A percentile compares a stretch with the other conserved stretches of the same genome.
Conservation (phyloP, 2,888 invertebrate genomes). For the Lutraria lutraria region DNA sequence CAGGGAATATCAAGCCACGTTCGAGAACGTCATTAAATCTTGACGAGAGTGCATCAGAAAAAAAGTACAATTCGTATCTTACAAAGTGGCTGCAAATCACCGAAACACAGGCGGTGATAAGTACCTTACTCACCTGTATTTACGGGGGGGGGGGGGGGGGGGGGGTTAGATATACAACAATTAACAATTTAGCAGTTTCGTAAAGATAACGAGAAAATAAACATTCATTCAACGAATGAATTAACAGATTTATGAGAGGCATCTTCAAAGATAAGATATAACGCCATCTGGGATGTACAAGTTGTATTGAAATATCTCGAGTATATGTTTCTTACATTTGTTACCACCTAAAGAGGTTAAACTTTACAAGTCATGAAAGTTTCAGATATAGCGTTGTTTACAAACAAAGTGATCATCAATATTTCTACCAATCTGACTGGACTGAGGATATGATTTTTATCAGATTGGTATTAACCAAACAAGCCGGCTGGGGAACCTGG, state of each 20-base stretch:
- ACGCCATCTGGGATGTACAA: conserved; percentile 27
- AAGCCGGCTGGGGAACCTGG: too few species aligned
- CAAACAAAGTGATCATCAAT: neutral
- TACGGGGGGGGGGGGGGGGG: too few species aligned
- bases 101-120: too few species aligned
- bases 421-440: neutral
- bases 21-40: too few species aligned
- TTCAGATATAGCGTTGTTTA: neutral
- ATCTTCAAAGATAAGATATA: neutral
- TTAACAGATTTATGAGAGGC: conserved; percentile 28
- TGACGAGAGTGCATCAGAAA: too few species aligned
- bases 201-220: neutral
- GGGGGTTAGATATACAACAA: too few species aligned
- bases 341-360: conserved; percentile 16
- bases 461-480: too few species aligned
- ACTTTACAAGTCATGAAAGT: conserved; percentile 24
- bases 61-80: too few species aligned
- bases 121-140: too few species aligned
- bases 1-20: too few species aligned
- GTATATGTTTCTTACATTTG: conserved; percentile 20
- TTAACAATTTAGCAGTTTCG: conserved; percentile 25
- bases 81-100: too few species aligned
- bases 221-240: conserved; percentile 19
- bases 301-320: conserved; percentile 14
- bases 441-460: neutral